phyloP scores from a whole-genome alignment of 2,113 vertebrate genomes.

The Zosterops hypoxanthus region DNA sequence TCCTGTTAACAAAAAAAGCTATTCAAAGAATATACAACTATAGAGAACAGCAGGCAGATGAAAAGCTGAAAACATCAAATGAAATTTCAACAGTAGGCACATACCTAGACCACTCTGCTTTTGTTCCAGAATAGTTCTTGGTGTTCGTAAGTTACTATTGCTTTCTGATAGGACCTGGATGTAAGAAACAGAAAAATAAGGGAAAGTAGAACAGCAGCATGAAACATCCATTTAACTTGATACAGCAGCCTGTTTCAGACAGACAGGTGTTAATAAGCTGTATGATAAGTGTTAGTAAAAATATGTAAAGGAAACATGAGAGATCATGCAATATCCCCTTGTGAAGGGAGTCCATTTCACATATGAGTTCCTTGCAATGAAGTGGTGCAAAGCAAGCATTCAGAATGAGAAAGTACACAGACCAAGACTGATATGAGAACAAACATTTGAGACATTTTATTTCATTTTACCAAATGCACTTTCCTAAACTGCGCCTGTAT shows the following conservation, averaged over 20 bases:
- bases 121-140: slow-evolving; percentile 83
- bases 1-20: slow-evolving; percentile 43
- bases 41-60: background rate
- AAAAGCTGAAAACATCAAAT: background rate
- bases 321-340: slow-evolving; percentile 86
- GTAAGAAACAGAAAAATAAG: slow-evolving; percentile 71
- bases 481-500: slow-evolving; percentile 82
- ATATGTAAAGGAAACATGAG: slow-evolving; percentile 72
- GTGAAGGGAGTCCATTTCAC: slow-evolving; percentile 81
- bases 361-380: slow-evolving; percentile 81
- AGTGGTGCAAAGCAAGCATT: slow-evolving; percentile 80
- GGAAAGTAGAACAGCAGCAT: slow-evolving; percentile 34
- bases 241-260: slow-evolving; percentile 79
- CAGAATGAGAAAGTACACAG: slow-evolving; percentile 76
- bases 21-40: background rate
- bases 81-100: slow-evolving; percentile 52
- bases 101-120: slow-evolving; percentile 87
- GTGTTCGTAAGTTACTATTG: slow-evolving; percentile 79
- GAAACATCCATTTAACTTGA: slow-evolving; percentile 64
- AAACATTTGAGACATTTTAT: slow-evolving; percentile 73
- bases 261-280: slow-evolving; percentile 87
- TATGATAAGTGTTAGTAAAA: slow-evolving; percentile 86
- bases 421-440: slow-evolving; percentile 74
- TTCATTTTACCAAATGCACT: slow-evolving; percentile 78
- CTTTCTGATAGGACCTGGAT: slow-evolving; percentile 85